phyloP scores from a whole-genome alignment of 2,888 invertebrate genomes.

The Nomada fucata region DNA sequence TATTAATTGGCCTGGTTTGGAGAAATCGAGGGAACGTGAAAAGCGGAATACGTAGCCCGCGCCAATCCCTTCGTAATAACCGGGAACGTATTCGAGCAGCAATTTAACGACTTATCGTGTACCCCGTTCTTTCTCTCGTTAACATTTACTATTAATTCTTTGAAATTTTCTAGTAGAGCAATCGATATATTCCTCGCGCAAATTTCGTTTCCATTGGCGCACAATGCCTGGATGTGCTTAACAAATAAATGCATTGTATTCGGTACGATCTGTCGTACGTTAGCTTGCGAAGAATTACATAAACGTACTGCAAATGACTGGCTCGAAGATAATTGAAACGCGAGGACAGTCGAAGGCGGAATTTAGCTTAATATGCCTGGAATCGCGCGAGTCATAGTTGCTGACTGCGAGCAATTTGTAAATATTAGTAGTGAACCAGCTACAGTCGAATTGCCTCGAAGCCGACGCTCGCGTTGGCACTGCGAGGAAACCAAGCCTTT shows the following conservation, averaged over 20 bases:
- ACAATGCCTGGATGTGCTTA: no score
- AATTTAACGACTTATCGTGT: constrained; percentile 20
- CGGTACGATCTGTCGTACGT: no score
- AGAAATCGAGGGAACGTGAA: constrained; percentile 70
- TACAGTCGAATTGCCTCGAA: constrained; percentile 3
- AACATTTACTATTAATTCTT: background rate
- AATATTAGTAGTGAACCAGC: constrained; percentile 12
- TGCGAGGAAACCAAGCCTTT: background rate
- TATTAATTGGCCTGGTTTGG: constrained; percentile 76
- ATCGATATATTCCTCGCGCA: background rate
- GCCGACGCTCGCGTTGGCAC: constrained; percentile 4
- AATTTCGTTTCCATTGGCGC: no score
- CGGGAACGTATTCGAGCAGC: constrained; percentile 23
- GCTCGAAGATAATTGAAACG: constrained; percentile 37
- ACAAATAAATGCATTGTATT: no score
- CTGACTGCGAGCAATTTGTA: constrained; percentile 9
- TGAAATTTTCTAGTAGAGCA: background rate
- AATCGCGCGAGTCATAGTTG: constrained; percentile 20
- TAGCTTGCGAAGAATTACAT: constrained; percentile 25
- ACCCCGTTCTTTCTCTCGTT: background rate
- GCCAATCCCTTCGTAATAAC: constrained; percentile 37
- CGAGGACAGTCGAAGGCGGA: constrained; percentile 16
- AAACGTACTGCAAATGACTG: constrained; percentile 28
- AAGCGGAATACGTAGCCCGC: background rate
- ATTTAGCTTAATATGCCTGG: constrained; percentile 46